Conservation (phyloP, 2,113 vertebrate species). For the Antechinus flavipes region DNA sequence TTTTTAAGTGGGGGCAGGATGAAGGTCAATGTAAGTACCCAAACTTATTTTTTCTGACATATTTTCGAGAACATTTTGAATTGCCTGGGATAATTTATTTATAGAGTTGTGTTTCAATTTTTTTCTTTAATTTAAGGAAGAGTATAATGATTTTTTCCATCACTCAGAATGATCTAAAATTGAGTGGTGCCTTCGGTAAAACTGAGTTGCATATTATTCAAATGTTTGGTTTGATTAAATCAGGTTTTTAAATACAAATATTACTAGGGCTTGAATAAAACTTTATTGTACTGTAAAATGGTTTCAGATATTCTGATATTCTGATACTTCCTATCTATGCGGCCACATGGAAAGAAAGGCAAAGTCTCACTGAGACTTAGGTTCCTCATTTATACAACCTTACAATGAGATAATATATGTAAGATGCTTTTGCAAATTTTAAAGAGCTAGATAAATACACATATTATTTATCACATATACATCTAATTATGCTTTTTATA, state of each 20-base stretch:
- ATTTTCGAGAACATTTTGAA: not conserved
- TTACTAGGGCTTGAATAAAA: not conserved
- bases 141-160: not conserved
- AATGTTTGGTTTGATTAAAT: not conserved
- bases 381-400: not conserved
- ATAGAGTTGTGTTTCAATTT: not conserved
- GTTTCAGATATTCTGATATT: no score
- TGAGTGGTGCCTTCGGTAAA: not conserved
- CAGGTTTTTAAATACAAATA: not conserved
- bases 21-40: slow-evolving; percentile 78
- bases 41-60: not conserved
- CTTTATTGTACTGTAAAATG: no score
- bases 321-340: not conserved
- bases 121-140: not conserved
- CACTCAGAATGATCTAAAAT: not conserved
- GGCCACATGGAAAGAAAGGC: not conserved
- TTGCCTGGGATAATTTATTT: not conserved
- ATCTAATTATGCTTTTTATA: not conserved
- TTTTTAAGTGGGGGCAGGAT: slow-evolving; percentile 42
- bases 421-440: not conserved
- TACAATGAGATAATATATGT: not conserved
- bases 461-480: not conserved
- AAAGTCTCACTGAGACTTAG: not conserved
- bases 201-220: slow-evolving; percentile 13
- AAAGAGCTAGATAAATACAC: not conserved